Base-by-base conservation (phyloP, 2,797 vertebrate species). In the Alca torda region DNA sequence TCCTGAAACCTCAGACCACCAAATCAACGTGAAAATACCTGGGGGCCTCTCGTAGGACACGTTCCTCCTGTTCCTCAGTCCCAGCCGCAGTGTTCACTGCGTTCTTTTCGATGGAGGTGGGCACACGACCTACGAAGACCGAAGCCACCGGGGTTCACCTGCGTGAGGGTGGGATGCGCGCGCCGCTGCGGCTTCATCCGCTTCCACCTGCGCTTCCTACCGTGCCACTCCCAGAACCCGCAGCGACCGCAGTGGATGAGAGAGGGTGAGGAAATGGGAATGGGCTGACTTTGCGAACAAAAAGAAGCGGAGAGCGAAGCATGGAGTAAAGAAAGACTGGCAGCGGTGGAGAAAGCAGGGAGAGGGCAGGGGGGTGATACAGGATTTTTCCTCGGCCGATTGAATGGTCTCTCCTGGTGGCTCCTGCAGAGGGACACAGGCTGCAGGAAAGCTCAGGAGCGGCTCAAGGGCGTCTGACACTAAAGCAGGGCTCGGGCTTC, bases 141-240 rank as follows among this genome's bases (percentile, higher is more conserved):
- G 0, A 20, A 35, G 31, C n/a, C 0, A 1, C 10, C 1, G 2
- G 57, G 1, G 3, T 9, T 33, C 31, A 33, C 21, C 84, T 21
- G 9, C 6, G 23, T 2, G 5, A 30, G 60, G 69, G 87, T 45
- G 37, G 33, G 16, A 35, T 0, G n/a, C 6, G 4, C 0, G 11
- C 5, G 1, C 7, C 9, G 88, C 67, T 15, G 50, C 10, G 10
- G 17, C 3, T 21, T 35, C 5, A n/a, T 10, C 74, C 3, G 4
- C 41, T 13, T 19, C 30, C 81, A 4, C 46, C 78, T 20, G 30
- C 0, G 0, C 74, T 14, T 21, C 86, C 84, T 16, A 37, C 70
- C 8, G 2, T 2, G 25, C 75, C 6, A 3, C 64, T 16, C 37
- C 56, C 11, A 15, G 45, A 67, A 26, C 13, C 78, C 19, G 1